phyloP scores from a whole-genome alignment of 2,797 vertebrate genomes.

The Poecilia wingei region DNA sequence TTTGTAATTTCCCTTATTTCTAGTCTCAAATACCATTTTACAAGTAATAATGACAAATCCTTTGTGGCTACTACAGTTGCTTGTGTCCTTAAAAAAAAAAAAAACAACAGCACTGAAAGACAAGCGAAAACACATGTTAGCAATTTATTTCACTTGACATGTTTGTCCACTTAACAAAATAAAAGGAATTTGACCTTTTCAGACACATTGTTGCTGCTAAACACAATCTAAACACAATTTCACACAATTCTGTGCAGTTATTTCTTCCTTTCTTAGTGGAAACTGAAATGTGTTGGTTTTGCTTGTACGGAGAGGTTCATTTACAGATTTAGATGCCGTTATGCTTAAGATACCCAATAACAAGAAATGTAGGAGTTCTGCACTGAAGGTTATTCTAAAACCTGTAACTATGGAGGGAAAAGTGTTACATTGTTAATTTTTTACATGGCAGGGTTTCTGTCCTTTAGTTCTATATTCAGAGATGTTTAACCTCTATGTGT shows the following conservation, averaged over 20 bases:
- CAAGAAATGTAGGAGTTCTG: neutral
- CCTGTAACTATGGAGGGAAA: neutral
- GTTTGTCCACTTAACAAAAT: neutral
- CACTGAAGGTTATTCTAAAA: neutral
- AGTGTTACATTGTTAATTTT: neutral
- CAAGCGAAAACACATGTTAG: neutral
- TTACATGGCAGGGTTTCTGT: neutral
- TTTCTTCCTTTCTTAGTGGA: neutral
- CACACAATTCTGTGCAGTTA: neutral
- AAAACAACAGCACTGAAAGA: neutral
- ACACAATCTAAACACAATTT: neutral
- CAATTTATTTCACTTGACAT: neutral
- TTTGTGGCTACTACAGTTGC: neutral
- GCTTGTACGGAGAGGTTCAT: neutral
- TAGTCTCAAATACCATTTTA: neutral
- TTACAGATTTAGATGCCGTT: neutral
- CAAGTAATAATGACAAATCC: neutral
- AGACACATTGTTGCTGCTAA: neutral
- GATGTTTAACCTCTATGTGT: neutral
- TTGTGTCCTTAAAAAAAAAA: neutral
- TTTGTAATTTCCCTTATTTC: neutral
- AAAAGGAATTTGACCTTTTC: neutral
- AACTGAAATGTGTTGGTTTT: neutral
- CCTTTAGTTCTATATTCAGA: neutral
- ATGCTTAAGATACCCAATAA: neutral